Evolutionary conservation across 2,113 vertebrate genomes (phyloP).

Genomic region (Emydocephalus ijimae): DNA sequence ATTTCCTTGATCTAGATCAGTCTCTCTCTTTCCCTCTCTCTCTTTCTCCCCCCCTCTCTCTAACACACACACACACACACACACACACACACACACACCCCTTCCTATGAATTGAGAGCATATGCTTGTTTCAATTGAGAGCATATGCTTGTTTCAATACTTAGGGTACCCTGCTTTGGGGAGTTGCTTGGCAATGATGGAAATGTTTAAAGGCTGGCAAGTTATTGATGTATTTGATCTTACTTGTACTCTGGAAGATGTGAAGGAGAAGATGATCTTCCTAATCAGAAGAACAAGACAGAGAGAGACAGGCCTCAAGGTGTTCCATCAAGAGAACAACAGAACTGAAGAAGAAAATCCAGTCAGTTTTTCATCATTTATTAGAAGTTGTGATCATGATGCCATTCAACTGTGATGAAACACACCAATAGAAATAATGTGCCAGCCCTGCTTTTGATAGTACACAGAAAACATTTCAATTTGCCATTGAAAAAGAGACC

Average conservation of each 20-base stretch:
- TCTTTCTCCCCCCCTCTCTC: no score
- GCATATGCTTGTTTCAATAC: no score
- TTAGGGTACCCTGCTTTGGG: neutral
- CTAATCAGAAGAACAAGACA: neutral
- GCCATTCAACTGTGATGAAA: neutral
- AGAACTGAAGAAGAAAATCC: neutral
- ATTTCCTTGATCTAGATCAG: neutral
- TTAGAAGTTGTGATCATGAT: neutral
- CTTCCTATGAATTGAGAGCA: neutral
- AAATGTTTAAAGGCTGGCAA: neutral
- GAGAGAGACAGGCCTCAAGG: neutral
- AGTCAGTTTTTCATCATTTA: neutral
- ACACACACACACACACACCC: no score
- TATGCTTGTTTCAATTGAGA: neutral
- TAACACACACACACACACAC: neutral
- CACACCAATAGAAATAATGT: neutral
- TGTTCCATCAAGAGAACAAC: neutral
- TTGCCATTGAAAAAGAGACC: neutral
- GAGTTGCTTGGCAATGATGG: neutral
- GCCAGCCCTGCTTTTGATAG: neutral
- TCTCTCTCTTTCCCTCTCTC: no score
- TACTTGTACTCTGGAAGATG: neutral
- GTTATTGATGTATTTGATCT: neutral
- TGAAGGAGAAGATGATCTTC: neutral
- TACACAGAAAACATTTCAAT: neutral